Base-by-base conservation (phyloP, 2,113 vertebrate genomes). In the Ceyx melanurus region DNA sequence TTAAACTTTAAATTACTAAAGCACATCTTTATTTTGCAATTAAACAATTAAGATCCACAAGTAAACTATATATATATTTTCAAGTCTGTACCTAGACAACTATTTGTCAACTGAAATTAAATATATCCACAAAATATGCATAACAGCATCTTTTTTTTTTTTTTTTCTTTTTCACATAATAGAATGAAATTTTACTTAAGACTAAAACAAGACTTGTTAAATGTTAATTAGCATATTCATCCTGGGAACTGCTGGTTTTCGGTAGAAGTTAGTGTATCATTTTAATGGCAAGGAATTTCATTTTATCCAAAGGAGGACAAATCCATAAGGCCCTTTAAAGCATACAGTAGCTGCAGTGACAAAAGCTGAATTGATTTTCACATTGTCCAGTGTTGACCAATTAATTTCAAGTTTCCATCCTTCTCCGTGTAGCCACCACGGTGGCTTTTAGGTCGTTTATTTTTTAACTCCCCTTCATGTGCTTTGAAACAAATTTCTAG, bases 21-120 rank as follows among this genome's bases (percentile, higher is more conserved):
- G 97, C 97, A 97, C 96, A 97, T 98, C 97, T 98, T 98, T 98
- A 98, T 98, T 98, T 97, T 97, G 96, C 95, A 98, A 95, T 95
- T 97, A 97, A 98, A 98, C 97, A 97, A 96, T 95, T 97, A 96
- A 97, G 94, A 97, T 95, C 95, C 96, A 98, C 97, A 98, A 96
- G 87, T 97, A 97, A 97, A 97, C 97, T 98, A 95, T 92, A 95
- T 95, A 92, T 94, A 95, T 96, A 74, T 96, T 95, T 96, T 97
- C 97, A 97, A 81, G 89, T 97, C 96, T 97, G 96, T 97, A 98
- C 94, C 97, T 97, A 97, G 96, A 97, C 94, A 96, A 97, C 95
- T 97, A 97, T 95, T 97, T 97, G 94, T 97, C 96, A 97, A 97
- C 94, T 88, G 96, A 98, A 98, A 97, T 97, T 95, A 98, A 98